A percentile compares a stretch with the other conserved stretches of the same genome.
Conservation (phyloP, 2,888 invertebrate species). For the Sinelater perroti region DNA sequence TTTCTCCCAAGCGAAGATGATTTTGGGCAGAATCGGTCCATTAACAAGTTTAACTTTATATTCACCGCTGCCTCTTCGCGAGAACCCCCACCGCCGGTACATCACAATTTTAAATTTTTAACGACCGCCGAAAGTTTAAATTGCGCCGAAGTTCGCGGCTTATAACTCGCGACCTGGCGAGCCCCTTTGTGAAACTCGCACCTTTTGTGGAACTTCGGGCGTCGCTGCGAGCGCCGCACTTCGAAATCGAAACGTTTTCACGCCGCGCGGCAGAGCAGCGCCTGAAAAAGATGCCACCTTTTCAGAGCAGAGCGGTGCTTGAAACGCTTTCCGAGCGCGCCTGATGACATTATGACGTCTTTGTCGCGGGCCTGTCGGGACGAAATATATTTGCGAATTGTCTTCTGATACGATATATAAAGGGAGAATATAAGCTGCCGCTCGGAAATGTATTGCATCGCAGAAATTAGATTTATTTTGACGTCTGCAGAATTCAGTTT, state of each 20-base stretch:
- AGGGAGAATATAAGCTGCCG: constrained; percentile 37
- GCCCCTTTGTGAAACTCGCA: constrained; percentile 1
- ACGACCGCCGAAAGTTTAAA: constrained; percentile 11
- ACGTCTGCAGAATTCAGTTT: constrained; percentile 43
- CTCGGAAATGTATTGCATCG: constrained; percentile 45
- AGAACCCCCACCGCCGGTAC: too few species aligned
- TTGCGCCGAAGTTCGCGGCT: constrained; percentile 9
- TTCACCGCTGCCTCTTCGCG: too few species aligned
- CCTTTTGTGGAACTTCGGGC: constrained; percentile 12
- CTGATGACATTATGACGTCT: constrained; percentile 41
- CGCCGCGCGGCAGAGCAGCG: constrained; percentile 5
- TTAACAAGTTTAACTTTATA: too few species aligned
- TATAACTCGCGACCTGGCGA: constrained; percentile 3
- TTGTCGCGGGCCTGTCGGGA: constrained; percentile 34
- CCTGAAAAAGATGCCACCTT: constrained; percentile 22
- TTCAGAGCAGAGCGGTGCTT: constrained; percentile 16
- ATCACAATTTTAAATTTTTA: constrained; percentile 20
- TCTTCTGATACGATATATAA: constrained; percentile 40
- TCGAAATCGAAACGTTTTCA: constrained; percentile 21
- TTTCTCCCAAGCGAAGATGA: too few species aligned
- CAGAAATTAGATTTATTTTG: constrained; percentile 49
- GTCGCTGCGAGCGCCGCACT: constrained; percentile 7
- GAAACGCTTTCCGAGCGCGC: constrained; percentile 26
- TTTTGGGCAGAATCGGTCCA: too few species aligned
- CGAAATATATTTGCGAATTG: constrained; percentile 39